Conservation (phyloP, 2,113 vertebrate species). For the Campylomormyrus tamandua region DNA sequence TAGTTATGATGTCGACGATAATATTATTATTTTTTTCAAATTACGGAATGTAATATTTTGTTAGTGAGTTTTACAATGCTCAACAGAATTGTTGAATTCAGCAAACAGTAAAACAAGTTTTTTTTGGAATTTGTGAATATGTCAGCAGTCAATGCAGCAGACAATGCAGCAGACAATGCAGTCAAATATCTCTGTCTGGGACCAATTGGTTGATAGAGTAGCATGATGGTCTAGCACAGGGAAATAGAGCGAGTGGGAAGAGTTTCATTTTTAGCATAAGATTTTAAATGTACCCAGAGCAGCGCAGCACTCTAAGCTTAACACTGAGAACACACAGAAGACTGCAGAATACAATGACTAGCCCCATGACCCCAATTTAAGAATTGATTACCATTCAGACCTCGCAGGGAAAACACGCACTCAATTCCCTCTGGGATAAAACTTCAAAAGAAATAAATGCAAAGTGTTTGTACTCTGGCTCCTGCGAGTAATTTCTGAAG, state of each 20-base stretch:
- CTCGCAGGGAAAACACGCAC: neutral
- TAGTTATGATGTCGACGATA: neutral
- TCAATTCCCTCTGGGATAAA: neutral
- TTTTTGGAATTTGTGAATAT: neutral
- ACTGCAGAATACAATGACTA: neutral
- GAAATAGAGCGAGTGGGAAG: neutral
- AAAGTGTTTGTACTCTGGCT: neutral
- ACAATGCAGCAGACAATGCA: neutral
- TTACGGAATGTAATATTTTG: neutral
- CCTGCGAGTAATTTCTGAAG: neutral
- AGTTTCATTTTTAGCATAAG: neutral
- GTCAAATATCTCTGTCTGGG: neutral
- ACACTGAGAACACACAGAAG: neutral
- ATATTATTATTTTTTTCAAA: neutral
- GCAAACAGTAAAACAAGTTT: neutral
- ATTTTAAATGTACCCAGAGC: neutral
- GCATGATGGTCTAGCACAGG: neutral
- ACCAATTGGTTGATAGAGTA: neutral
- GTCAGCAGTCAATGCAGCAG: neutral
- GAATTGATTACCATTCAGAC: constrained; percentile 12
- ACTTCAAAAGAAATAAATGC: neutral
- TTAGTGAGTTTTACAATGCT: neutral
- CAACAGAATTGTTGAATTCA: neutral
- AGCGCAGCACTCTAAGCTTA: neutral
- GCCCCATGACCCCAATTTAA: neutral